Evolutionary conservation across 2,113 vertebrate genomes (phyloP).

Genomic region (Chaenogobius annularis): DNA sequence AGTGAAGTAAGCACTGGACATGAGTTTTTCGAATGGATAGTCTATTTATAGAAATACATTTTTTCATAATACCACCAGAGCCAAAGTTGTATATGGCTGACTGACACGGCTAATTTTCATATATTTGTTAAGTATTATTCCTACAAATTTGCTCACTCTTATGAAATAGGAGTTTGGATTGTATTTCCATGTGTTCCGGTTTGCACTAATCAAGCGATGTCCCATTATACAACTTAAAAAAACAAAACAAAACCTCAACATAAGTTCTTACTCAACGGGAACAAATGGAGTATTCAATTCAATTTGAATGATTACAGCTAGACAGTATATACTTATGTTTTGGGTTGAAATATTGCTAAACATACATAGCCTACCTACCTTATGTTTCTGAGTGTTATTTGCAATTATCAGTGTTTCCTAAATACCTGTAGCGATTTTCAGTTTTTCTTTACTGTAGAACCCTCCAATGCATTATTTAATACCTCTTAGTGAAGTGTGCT

Average conservation of each 20-base stretch:
- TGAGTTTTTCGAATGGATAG: conserved; percentile 48
- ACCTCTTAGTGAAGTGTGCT: conserved; percentile 51
- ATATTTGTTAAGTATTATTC: conserved; percentile 24
- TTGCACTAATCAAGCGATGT: conserved; percentile 67
- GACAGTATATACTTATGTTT: neutral
- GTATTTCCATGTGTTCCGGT: conserved; percentile 54
- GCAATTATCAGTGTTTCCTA: conserved; percentile 55
- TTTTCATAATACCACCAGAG: conserved; percentile 39
- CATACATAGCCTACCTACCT: conserved; percentile 48
- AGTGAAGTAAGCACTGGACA: conserved; percentile 73
- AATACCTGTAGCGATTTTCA: conserved; percentile 42
- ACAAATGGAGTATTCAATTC: neutral
- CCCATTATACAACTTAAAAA: conserved; percentile 20
- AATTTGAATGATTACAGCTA: neutral
- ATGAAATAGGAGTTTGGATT: conserved; percentile 32
- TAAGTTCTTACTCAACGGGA: conserved; percentile 4
- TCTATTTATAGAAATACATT: conserved; percentile 67
- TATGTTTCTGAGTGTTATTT: conserved; percentile 63
- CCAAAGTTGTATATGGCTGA: conserved; percentile 54
- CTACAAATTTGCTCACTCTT: conserved; percentile 26
- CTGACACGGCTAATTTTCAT: conserved; percentile 33
- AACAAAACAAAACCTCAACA: conserved; percentile 11
- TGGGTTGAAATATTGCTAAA: neutral
- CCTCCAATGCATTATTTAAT: conserved; percentile 42
- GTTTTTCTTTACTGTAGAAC: conserved; percentile 24